Base-by-base conservation (phyloP, 2,888 invertebrate species). In the Crossocerus cetratus region DNA sequence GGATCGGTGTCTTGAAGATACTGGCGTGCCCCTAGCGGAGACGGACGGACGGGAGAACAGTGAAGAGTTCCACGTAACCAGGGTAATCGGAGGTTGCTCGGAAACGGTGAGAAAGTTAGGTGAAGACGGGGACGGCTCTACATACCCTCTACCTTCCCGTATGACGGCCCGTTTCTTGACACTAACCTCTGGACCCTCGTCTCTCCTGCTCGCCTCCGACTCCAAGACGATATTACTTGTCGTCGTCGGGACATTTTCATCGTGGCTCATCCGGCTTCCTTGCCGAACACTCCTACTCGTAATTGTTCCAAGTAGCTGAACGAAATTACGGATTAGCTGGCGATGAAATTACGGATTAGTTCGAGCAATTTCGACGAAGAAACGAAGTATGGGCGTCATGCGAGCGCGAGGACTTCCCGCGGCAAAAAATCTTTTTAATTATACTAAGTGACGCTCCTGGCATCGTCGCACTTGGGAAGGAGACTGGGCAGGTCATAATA, bases 401-500 rank as follows among this genome's bases (percentile, higher is more conserved):
- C 32, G 32, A 49, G 16, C 49, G 32, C 55, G 49, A 44, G 65
- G 67, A 74, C 73, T 70, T 76, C 69, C 54, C 57, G 44, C n/a
- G 62, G 61, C 65, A 65, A 77, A 77, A 72, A 83, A 69, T 80
- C 86, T 84, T 86, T 88, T 89, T 90, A 90, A 90, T 90, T 90
- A 90, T 88, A 85, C 88, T 89, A 89, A 90, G 89, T 90, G 88
- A 88, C 86, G 86, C 85, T 84, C 83, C 72, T 5, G 65, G 82
- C 80, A 80, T 84, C 78, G 3, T 49, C 2, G 49, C 49, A n/a
- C 80, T 76, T 11, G 32, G 5, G 0, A 5, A 77, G 71, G 83
- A 82, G 81, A 84, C 86, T 84, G 66, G 86, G 86, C 86, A 84
- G 88, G 89, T 90, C 90, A 90, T 89, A 90, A 90, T 90, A 90